phyloP scores from a whole-genome alignment of 2,888 invertebrate genomes.

The Caenorhabditis sulstoni region DNA sequence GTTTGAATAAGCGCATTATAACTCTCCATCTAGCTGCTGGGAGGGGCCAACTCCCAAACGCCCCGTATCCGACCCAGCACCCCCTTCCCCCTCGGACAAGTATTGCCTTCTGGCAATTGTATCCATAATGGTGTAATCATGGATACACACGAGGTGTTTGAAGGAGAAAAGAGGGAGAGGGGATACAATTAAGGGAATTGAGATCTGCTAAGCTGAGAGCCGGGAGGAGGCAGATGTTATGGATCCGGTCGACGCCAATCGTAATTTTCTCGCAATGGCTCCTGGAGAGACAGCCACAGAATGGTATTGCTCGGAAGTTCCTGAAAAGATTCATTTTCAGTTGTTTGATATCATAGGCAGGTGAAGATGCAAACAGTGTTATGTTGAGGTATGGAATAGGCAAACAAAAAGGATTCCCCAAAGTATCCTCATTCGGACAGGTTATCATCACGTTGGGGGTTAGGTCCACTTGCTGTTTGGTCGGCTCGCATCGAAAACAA shows the following conservation, averaged over 20 bases:
- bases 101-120: slow-evolving; percentile 49
- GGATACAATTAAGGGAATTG: slow-evolving; percentile 40
- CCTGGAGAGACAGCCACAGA: too few relatives aligned
- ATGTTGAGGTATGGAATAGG: too few relatives aligned
- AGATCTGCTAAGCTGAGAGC: slow-evolving; percentile 18
- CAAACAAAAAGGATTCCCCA: too few relatives aligned
- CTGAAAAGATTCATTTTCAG: too few relatives aligned
- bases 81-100: slow-evolving; percentile 26
- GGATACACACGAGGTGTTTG: slow-evolving; percentile 46
- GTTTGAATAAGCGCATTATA: slow-evolving; percentile 56
- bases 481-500: background rate
- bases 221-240: slow-evolving; percentile 49
- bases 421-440: too few relatives aligned
- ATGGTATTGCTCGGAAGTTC: too few relatives aligned
- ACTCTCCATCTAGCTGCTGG: slow-evolving; percentile 29
- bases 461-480: background rate
- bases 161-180: slow-evolving; percentile 3
- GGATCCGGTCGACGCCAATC: slow-evolving; percentile 47
- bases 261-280: slow-evolving; percentile 5
- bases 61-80: slow-evolving; percentile 4
- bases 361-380: too few relatives aligned
- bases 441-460: too few relatives aligned
- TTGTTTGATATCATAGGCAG: too few relatives aligned
- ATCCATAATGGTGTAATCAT: slow-evolving; percentile 49
- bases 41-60: slow-evolving; percentile 26